Evolutionary conservation across 2,797 vertebrate species (phyloP).

Genomic region (Clarias laeviceps): DNA sequence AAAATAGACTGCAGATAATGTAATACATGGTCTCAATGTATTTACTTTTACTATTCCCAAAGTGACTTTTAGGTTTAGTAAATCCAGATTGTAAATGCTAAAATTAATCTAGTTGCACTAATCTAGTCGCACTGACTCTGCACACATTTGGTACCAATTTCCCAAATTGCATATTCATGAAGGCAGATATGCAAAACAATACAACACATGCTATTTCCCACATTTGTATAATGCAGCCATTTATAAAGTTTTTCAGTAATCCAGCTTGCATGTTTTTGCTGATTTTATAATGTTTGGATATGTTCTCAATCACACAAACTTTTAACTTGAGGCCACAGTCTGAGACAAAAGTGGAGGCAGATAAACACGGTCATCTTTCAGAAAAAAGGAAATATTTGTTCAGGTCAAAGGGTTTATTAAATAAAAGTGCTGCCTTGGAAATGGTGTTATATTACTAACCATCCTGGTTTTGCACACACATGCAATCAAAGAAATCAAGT

Average conservation of each 20-base stretch:
- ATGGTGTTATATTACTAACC: conserved; percentile 2
- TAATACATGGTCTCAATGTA: background rate
- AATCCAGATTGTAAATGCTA: background rate
- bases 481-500: background rate
- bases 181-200: background rate
- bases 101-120: background rate
- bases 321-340: background rate
- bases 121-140: background rate
- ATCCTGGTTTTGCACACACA: background rate
- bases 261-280: background rate
- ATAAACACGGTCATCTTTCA: background rate
- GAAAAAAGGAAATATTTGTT: conserved; percentile 10
- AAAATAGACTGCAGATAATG: background rate
- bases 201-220: background rate
- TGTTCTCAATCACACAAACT: background rate
- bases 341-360: background rate
- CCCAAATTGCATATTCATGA: background rate
- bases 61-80: background rate
- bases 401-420: conserved; percentile 19
- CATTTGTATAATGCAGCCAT: background rate
- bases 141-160: background rate
- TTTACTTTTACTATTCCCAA: background rate
- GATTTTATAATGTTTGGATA: background rate
- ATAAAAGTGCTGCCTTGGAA: conserved; percentile 4
- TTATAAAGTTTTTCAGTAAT: background rate